Percentiles rank a stretch among this genome's conserved stretches.
phyloP scores from a whole-genome alignment of 2,888 invertebrate species.

The Drosophila neotestacea region DNA sequence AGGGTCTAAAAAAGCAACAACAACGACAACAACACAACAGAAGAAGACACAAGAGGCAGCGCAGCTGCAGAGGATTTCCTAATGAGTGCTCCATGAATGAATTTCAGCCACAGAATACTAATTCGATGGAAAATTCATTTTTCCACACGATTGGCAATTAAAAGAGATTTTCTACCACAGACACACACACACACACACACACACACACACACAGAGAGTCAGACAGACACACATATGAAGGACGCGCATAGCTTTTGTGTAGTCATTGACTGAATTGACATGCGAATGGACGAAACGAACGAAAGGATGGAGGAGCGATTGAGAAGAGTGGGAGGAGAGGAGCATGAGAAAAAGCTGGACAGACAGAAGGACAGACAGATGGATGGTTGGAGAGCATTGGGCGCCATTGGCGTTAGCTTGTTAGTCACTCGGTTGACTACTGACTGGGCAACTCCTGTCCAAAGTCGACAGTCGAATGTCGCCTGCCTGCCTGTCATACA shows the following conservation, averaged over 20 bases:
- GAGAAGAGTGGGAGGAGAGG: not conserved
- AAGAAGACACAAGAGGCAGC: conserved; percentile 28
- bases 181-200: conserved; percentile 35
- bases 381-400: conserved; percentile 8
- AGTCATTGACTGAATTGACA: conserved; percentile 78
- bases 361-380: not conserved
- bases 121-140: conserved; percentile 85
- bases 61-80: conserved; percentile 77
- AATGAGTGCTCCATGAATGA: conserved; percentile 85
- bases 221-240: conserved; percentile 45
- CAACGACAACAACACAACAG: conserved; percentile 1
- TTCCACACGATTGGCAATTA: conserved; percentile 85
- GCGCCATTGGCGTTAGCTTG: conserved; percentile 44
- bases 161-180: conserved; percentile 81
- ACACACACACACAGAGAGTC: conserved; percentile 30
- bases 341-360: not conserved
- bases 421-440: conserved; percentile 55
- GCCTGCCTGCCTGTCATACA: conserved; percentile 3
- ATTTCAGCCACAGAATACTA: conserved; percentile 84
- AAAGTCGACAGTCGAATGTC: conserved; percentile 29
- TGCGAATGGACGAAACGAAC: conserved; percentile 46
- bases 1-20: conserved; percentile 13
- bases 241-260: conserved; percentile 68
- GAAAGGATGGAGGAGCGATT: not conserved
- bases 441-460: conserved; percentile 42